A percentile compares a stretch with the other conserved stretches of the same genome.
These are phyloP conservation scores for Lithobius niger DNA, from an alignment of 1,140 invertebrate genomes.

Conservation along the genomic window DNA sequence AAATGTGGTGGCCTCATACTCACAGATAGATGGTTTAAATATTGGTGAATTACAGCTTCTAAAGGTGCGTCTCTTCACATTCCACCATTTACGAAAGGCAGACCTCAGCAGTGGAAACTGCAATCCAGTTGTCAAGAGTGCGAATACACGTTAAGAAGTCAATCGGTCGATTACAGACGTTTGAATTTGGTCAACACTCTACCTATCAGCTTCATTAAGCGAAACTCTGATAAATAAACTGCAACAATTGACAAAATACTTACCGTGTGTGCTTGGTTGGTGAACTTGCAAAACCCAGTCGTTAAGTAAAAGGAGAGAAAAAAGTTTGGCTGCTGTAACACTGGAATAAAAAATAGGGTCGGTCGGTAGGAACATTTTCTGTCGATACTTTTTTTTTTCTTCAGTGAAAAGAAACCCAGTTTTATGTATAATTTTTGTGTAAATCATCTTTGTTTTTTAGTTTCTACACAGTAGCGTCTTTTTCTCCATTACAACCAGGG, in stretches of 20 bases:
- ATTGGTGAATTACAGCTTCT: constrained; percentile 12
- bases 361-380: no score
- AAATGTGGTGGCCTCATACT: constrained; percentile 17
- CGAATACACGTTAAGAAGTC: constrained; percentile 24
- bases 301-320: background rate
- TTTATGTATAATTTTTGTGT: no score
- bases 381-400: no score
- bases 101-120: constrained; percentile 16
- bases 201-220: background rate
- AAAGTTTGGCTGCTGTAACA: no score
- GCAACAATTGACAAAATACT: background rate
- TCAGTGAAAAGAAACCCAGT: no score
- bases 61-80: constrained; percentile 14
- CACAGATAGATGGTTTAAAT: constrained; percentile 20
- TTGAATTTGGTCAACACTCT: background rate
- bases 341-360: no score
- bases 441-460: no score
- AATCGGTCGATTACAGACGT: constrained; percentile 13
- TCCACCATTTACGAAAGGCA: constrained; percentile 18
- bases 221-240: background rate
- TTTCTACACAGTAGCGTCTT: no score
- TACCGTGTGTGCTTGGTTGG: background rate
- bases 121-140: constrained; percentile 18
- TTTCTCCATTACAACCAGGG: no score
- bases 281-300: background rate